phyloP scores from a whole-genome alignment of 2,888 invertebrate genomes.

The Melitaea athalia region DNA sequence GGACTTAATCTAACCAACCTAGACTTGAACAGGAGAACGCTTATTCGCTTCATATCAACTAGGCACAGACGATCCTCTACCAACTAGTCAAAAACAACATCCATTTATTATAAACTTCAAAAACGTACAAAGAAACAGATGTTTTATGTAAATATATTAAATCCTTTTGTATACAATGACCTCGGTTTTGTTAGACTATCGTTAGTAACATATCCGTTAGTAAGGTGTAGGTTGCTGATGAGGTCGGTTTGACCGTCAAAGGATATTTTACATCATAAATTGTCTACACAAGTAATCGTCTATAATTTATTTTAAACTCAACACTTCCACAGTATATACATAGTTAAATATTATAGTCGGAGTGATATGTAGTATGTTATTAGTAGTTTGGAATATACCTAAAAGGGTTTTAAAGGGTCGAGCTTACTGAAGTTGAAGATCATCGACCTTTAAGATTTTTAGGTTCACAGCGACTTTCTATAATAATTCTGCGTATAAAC shows the following conservation, averaged over 20 bases:
- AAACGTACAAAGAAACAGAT: not conserved
- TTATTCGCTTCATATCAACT: too few relatives aligned
- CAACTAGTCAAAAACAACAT: too few relatives aligned
- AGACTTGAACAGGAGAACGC: too few relatives aligned
- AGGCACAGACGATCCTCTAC: too few relatives aligned
- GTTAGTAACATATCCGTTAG: constrained; percentile 20
- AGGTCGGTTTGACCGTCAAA: constrained; percentile 28
- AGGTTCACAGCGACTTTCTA: not conserved
- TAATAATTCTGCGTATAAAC: not conserved
- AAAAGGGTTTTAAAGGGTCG: constrained; percentile 1
- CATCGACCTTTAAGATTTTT: not conserved
- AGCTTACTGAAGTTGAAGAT: not conserved
- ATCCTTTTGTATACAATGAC: constrained; percentile 7
- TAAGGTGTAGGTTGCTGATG: constrained; percentile 31
- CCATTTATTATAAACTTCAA: not conserved
- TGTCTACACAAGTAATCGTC: constrained; percentile 16
- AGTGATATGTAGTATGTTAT: not conserved
- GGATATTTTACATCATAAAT: constrained; percentile 32
- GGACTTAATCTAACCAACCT: too few relatives aligned
- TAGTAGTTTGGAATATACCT: not conserved
- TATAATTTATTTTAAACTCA: constrained; percentile 13
- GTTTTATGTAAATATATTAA: not conserved
- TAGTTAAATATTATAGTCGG: too few relatives aligned
- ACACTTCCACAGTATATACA: not conserved
- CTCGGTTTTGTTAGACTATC: constrained; percentile 21